Evolutionary conservation across 1,140 invertebrate species (phyloP), one percentile per base, ranked within the genome.

Genomic region (Drosophila albomicans): DNA sequence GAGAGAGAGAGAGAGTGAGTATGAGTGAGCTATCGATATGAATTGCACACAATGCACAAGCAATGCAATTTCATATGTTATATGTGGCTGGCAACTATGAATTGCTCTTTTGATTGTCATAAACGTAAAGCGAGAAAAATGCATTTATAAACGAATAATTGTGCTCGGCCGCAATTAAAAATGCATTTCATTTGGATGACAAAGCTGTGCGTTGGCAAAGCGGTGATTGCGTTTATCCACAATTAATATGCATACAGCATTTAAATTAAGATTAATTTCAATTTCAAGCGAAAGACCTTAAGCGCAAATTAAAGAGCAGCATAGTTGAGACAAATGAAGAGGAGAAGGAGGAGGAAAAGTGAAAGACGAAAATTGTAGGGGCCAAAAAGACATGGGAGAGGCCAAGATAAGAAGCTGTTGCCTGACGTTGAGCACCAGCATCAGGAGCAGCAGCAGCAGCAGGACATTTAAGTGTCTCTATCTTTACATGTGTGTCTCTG

Each of bases 91-190:
- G 46, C 78, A 56, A 65, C 59, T 43, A 15, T 56, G 38, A 68
- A 72, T 71, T 57, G 57, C 35, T 58, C 54, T 67, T 75, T 70
- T 51, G 20, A 16, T 59, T 38, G 30, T 38, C 6, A 43, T 43
- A 70, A 54, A 38, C 45, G 59, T 25, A 3, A 64, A 49, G 38
- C 45, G 59, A 64, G 57, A 45, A 69, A 58, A 69, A 58, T 62
- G 62, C 20, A 59, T 41, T 52, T 56, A 74, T 69, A 66, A 38
- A 57, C 32, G 62, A 46, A 51, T 74, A 78, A 81, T 69, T 78
- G 63, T 68, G 54, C 52, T 32, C 20, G 20, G 41, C 38, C 43
- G 79, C 69, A 74, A 82, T 82, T 81, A 65, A 78, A 74, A 82
- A 73, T 77, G 64, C 35, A 79, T 70, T 67, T 46, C 41, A 73